Conservation (phyloP, 2,888 invertebrate genomes). For the Lithophane socia region DNA sequence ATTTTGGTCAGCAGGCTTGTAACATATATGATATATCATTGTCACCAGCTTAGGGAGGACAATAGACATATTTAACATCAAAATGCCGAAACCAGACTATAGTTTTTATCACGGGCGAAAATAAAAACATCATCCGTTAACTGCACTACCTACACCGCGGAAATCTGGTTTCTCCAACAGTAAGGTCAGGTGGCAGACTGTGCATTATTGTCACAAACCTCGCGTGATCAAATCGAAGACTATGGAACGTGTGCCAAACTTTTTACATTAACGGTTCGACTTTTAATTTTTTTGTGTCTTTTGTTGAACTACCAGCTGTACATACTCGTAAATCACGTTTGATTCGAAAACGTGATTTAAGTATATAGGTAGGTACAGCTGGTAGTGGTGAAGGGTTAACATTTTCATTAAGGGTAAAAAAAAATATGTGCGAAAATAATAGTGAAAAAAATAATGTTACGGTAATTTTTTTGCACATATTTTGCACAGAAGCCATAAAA, state of each 20-base stretch:
- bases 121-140: slow-evolving; percentile 38
- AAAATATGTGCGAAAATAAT: slow-evolving; percentile 4
- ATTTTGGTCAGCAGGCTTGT: slow-evolving; percentile 8
- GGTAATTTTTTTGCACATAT: not conserved
- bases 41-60: not conserved
- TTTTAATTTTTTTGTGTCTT: not conserved
- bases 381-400: slow-evolving; percentile 30
- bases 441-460: not conserved
- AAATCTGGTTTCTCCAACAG: slow-evolving; percentile 46
- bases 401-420: not conserved
- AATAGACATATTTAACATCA: not conserved
- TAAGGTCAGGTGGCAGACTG: slow-evolving; percentile 36
- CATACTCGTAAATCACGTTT: no score
- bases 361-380: not conserved
- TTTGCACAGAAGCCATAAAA: not conserved
- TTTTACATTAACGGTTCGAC: not conserved
- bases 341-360: no score
- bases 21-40: slow-evolving; percentile 15
- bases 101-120: slow-evolving; percentile 17
- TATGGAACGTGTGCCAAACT: slow-evolving; percentile 13
- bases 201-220: slow-evolving; percentile 40
- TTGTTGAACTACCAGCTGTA: not conserved
- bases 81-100: not conserved
- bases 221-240: slow-evolving; percentile 7
- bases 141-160: slow-evolving; percentile 29